Base-by-base conservation (phyloP, 2,888 invertebrate species). In the Idaea straminata region DNA sequence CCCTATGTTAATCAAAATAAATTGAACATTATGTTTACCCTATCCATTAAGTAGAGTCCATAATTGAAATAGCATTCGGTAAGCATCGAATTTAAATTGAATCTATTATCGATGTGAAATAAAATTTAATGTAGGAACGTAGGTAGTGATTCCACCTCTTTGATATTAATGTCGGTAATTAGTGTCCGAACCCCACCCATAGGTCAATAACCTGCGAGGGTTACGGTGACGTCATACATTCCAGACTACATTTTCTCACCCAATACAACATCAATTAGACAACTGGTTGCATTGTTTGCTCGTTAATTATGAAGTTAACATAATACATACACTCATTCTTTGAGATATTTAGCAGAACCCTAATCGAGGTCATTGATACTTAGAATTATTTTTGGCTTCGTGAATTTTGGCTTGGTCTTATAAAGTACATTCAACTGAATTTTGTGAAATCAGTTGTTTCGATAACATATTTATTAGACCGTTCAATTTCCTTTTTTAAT, bases 231-330 rank as follows among this genome's bases (percentile, higher is more conserved):
- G 82, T 80, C 83, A 83, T 72, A 78, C 77, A 83, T 83, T 82
- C 82, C 79, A 76, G 73, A 78, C 73, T 77, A 77, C 78, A 83
- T 80, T 81, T 85, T 83, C 82, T 81, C 84, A 81, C 82, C 83
- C 77, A 83, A 86, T 88, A 88, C 74, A 80, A 74, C 79, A 79
- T 75, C 79, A 88, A 88, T 89, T 88, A 89, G 83, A 81, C 77
- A 77, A 77, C 73, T 58, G 15, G 76, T 81, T 79, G 79, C 73
- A 79, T 78, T 87, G 85, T 86, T 87, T 82, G 80, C 77, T 69
- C 72, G 71, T 67, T 77, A 72, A 77, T 82, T 83, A 82, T 72
- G 75, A 76, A 73, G 74, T 71, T 70, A 47, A 47, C 47, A 47
- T 47, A 47, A 47, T 47, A 47, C 69, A 70, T 75, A 77, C 74